These are phyloP conservation scores for Tauraco hartlaubi DNA, from an alignment of 2,797 vertebrate species.

Conservation along the genomic window DNA sequence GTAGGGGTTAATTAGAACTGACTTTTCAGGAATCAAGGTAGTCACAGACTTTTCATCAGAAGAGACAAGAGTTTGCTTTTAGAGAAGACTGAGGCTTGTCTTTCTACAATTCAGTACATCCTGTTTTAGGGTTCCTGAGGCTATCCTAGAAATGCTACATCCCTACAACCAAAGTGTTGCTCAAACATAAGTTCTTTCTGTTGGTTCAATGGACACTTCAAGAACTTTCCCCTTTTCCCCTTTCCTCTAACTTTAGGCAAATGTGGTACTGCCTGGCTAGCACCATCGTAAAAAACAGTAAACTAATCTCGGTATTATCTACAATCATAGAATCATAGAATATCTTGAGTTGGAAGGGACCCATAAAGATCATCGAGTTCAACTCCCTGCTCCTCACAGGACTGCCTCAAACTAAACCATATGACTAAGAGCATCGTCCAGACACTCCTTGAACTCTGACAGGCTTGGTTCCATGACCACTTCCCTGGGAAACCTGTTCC, in stretches of 20 bases:
- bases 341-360: not conserved
- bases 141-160: not conserved
- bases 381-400: not conserved
- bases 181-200: not conserved
- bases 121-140: not conserved
- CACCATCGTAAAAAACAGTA: not conserved
- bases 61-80: not conserved
- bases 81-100: not conserved
- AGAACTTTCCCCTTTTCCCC: not conserved
- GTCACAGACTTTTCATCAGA: not conserved
- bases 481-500: not conserved
- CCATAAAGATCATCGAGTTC: not conserved
- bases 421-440: not conserved
- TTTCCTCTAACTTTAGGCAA: not conserved
- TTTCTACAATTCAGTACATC: not conserved
- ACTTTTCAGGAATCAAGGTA: not conserved
- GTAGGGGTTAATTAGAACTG: not conserved
- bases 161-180: not conserved
- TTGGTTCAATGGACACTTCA: not conserved
- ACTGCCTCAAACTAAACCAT: not conserved
- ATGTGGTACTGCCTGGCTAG: not conserved
- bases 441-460: not conserved
- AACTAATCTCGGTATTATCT: not conserved
- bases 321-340: no score
- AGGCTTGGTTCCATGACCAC: not conserved